Base-by-base conservation (phyloP, 2,113 vertebrate species). In the Galemys pyrenaicus region DNA sequence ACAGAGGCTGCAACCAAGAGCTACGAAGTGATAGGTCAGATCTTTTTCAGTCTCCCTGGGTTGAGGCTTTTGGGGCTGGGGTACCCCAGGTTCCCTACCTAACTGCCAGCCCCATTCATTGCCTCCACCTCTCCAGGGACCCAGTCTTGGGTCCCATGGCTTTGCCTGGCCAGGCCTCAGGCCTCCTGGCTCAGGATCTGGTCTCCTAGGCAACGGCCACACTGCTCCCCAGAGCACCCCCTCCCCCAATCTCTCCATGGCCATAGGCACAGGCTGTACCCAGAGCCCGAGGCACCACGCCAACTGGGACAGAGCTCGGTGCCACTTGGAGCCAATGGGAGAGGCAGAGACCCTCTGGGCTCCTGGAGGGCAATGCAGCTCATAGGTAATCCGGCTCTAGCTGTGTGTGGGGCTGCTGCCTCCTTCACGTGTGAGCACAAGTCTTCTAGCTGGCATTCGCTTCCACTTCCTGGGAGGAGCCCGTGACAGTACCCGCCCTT, bases 261-360 rank as follows among this genome's bases (percentile, higher is more conserved):
- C 94, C 91, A 93, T 91, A 94, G 89, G 96, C 97, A 97, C 93
- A 96, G 68, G 89, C 96, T 96, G 96, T 97, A 93, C 97, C 95
- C 94, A 93, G 95, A 60, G 95, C 90, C 46, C 62, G 20, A 82
- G 93, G 96, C 68, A 85, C 78, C 64, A 79, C 16, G 93, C 93
- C 97, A 97, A 96, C 95, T 95, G 95, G 96, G 89, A 91, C 89
- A 67, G 91, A 96, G 89, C 74, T 81, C 68, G 79, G 95, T 88
- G 93, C 87, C 73, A 94, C 94, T 91, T 83, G 80, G 96, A 91
- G 80, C 13, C 0, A 35, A 84, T 11, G 26, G 88, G 80, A 79
- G 84, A 62, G 26, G 64, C n/a, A 74, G 68, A 87, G 92, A 96
- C 97, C 97, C 96, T 95, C 86, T 86, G 79, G 80, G 49, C 22